Base-by-base conservation (phyloP, 2,113 vertebrate genomes). In the Eidolon helvum region DNA sequence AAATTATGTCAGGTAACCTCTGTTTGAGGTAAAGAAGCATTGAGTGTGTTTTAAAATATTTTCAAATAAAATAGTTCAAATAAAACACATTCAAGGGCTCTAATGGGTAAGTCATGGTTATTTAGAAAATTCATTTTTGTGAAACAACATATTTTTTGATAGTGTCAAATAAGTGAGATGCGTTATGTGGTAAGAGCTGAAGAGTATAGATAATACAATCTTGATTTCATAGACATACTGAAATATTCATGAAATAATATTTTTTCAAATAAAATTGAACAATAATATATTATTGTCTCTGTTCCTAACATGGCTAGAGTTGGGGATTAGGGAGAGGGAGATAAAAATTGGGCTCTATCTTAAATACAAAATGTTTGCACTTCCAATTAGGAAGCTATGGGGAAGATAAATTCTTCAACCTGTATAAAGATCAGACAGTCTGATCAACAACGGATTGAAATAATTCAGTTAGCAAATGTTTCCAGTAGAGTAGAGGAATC, bases 381-480 rank as follows among this genome's bases (percentile, higher is more conserved):
- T 55, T 93, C 24, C 22, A 94, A 5, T 50, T 95, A 77, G 28
- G 16, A 84, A 79, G 9, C 19, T 45, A 0, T 22, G 26, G 71
- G 35, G 45, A 90, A 72, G 18, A 85, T 65, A 79, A 80, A 92
- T 90, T 63, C 59, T 68, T 65, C 59, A 90, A 75, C 9, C 28
- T 63, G 65, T n/a, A 12, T 84, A 87, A 93, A 94, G 38, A 30
- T 74, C 45, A 90, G 85, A 80, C 71, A 72, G 22, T 87, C 16
- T 95, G 30, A 74, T 94, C 65, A 96, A 94, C 63, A 86, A 43
- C 63, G 91, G 38, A 93, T 75, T 91, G 72, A 93, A 95, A 83
- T 69, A 87, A 68, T 93, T 94, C 71, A 53, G 53, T 84, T 82
- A 92, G 28, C 10, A 95, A 94, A 96, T 95, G 33, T 97, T 95